A percentile compares a stretch with the other conserved stretches of the same genome.
Evolutionary conservation across 2,797 vertebrate genomes (phyloP).

Genomic region (Dipus sagitta): DNA sequence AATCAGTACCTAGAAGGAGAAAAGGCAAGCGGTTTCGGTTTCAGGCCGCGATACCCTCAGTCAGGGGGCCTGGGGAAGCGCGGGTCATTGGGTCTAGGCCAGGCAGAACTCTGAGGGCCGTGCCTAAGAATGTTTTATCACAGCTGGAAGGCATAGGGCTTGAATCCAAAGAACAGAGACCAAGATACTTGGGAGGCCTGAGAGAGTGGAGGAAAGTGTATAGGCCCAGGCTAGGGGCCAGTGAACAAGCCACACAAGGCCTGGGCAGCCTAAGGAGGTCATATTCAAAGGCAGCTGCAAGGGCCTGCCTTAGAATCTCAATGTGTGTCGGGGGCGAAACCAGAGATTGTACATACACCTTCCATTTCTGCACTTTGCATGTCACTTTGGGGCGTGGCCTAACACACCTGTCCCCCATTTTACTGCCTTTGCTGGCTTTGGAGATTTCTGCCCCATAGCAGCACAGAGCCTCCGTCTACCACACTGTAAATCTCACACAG

Average conservation of each 20-base stretch:
- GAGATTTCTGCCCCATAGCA: neutral
- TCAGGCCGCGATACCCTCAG: neutral
- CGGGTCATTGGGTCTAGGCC: neutral
- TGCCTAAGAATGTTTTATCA: neutral
- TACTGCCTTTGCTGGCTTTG: neutral
- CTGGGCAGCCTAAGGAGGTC: neutral
- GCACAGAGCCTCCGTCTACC: rapidly evolving
- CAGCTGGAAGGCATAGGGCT: neutral
- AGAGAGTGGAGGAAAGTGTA: neutral
- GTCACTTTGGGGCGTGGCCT: neutral
- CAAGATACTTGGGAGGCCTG: neutral
- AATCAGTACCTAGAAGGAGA: neutral
- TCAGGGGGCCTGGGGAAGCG: neutral
- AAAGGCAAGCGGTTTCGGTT: neutral
- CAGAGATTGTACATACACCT: neutral
- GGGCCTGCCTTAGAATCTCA: neutral
- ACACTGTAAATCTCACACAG: neutral
- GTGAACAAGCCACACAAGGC: neutral
- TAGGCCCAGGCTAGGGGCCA: neutral
- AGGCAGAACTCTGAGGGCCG: neutral
- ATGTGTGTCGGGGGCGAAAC: neutral
- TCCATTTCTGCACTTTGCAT: rapidly evolving
- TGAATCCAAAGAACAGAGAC: neutral
- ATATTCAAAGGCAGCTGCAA: neutral
- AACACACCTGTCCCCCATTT: neutral